Evolutionary conservation across 2,113 vertebrate species (phyloP), one percentile per base, ranked within the genome.

Genomic region (Mesoclemmys tuberculata): DNA sequence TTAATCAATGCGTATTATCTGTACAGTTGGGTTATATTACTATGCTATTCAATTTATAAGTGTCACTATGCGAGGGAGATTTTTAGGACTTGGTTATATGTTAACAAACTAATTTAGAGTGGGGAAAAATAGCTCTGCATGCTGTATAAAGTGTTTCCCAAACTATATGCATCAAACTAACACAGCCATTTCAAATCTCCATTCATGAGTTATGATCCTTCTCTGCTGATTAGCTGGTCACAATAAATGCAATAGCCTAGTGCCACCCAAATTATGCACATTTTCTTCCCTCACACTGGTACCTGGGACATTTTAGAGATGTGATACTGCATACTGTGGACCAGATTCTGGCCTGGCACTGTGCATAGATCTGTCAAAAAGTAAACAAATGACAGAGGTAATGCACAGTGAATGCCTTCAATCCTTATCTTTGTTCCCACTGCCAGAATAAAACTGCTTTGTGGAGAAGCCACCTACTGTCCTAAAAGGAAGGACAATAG

Each of bases 1-100:
- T 3, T 61, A 1, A 7, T 61, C 10, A n/a, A 2, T 2, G 54
- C 7, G 2, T 6, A 9, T 7, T 41, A 13, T 24, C 46, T 52
- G 71, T 49, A 31, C 35, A 78, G 56, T 16, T 52, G n/a, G 68
- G 26, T 10, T 87, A n/a, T 5, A 2, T 11, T 78, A 55, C 87
- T 84, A 11, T 27, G 71, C 49, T 88, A 83, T 4, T 38, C 44
- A 46, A 21, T 64, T 21, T 41, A 11, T 9, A 74, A 74, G 3
- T 46, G 35, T 82, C n/a, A 18, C 41, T 27, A 22, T 2, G 44
- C 64, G 12, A 74, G 51, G 10, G 79, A 81, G 38, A 77, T 80
- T 44, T n/a, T 71, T 31, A 31, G 58, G 48, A 80, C 87, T 27
- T 3, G 6, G 6, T 58, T 78, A 80, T 85, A n/a, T 22, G 7